phyloP scores from a whole-genome alignment of 1,140 invertebrate genomes.

The Papilio xuthus region DNA sequence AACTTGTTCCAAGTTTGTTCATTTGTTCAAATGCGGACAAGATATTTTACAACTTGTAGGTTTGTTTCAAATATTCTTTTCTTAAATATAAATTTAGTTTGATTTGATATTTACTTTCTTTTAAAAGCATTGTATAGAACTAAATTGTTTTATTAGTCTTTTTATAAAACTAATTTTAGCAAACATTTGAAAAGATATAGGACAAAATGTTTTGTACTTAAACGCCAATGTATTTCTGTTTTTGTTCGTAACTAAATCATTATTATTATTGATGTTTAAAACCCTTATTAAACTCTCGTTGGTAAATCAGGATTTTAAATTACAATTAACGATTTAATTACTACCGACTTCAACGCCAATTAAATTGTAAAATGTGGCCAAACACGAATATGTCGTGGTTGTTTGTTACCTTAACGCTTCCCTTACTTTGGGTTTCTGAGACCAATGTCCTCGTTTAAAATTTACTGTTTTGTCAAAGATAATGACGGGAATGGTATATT shows the following conservation, averaged over 20 bases:
- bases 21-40: not conserved
- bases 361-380: not conserved
- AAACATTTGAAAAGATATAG: too few relatives aligned
- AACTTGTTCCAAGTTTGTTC: not conserved
- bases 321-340: not conserved
- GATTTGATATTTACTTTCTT: not conserved
- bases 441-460: not conserved
- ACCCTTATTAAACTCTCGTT: not conserved
- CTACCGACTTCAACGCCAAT: not conserved
- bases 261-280: not conserved
- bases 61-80: not conserved
- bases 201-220: too few relatives aligned
- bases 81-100: not conserved
- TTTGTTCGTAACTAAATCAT: not conserved
- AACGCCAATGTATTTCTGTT: not conserved
- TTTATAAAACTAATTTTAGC: too few relatives aligned
- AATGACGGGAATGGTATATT: too few relatives aligned
- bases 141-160: not conserved
- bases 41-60: not conserved
- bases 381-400: not conserved
- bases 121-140: not conserved
- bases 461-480: not conserved
- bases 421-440: too few relatives aligned
- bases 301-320: not conserved
- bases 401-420: not conserved